Evolutionary conservation across 2,888 invertebrate genomes (phyloP).

Genomic region (Lottia scabra): DNA sequence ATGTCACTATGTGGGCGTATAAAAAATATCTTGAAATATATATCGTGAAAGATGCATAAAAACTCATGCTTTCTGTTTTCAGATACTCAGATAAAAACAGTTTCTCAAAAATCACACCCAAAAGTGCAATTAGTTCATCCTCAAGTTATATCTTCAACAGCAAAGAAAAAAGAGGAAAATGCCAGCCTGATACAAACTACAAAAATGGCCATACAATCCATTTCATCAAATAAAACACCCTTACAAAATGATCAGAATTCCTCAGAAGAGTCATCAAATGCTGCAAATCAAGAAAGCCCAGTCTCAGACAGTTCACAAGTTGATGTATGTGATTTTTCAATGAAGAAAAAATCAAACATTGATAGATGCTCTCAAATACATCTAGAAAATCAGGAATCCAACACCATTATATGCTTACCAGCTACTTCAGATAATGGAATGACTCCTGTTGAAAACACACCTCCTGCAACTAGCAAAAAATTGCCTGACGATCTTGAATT

Average conservation of each 20-base stretch:
- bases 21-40: no score
- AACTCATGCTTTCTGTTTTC: no score
- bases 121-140: not conserved
- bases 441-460: not conserved
- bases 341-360: no score
- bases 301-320: not conserved
- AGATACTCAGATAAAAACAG: not conserved
- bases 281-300: not conserved
- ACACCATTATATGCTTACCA: not conserved
- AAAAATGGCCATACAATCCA: not conserved
- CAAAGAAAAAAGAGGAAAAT: not conserved
- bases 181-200: not conserved
- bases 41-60: no score
- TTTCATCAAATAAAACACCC: not conserved
- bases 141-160: not conserved
- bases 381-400: not conserved
- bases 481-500: slow-evolving; percentile 37
- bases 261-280: not conserved
- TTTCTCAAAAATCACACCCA: not conserved
- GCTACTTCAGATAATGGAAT: not conserved
- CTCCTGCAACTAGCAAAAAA: not conserved
- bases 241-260: not conserved
- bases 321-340: no score
- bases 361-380: not conserved
- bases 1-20: no score